phyloP scores from a whole-genome alignment of 2,888 invertebrate species.

The Drosophila cognata region DNA sequence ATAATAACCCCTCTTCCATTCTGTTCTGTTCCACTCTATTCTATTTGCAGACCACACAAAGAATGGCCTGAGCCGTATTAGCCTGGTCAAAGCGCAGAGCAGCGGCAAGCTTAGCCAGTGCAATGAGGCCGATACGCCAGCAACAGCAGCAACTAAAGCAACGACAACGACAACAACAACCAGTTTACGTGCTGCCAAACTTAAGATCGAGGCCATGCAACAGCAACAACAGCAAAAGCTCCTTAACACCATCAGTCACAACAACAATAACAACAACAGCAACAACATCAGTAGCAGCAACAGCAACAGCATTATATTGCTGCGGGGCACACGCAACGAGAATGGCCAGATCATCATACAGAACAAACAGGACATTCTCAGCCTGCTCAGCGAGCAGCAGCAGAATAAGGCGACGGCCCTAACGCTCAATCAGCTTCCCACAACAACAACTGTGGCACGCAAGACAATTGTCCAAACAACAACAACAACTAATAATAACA shows the following conservation, averaged over 20 bases:
- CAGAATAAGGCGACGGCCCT: constrained; percentile 78
- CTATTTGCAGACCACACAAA: constrained; percentile 47
- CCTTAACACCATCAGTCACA: constrained; percentile 64
- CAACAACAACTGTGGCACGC: constrained; percentile 82
- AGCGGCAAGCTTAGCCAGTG: constrained; percentile 62
- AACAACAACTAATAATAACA: constrained; percentile 57
- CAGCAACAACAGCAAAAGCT: constrained; percentile 48
- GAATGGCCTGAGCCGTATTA: constrained; percentile 60
- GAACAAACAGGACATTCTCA: constrained; percentile 85
- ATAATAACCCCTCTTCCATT: constrained; percentile 1
- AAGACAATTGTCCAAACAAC: constrained; percentile 77
- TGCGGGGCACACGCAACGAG: constrained; percentile 85
- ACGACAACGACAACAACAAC: constrained; percentile 56
- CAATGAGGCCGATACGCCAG: constrained; percentile 55
- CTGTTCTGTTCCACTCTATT: not conserved
- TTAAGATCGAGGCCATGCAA: constrained; percentile 79
- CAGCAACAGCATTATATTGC: constrained; percentile 83
- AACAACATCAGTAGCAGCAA: constrained; percentile 62
- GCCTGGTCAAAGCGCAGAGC: constrained; percentile 67
- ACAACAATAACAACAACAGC: constrained; percentile 55
- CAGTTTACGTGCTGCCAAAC: constrained; percentile 69
- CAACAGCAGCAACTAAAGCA: constrained; percentile 46
- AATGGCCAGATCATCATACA: constrained; percentile 85
- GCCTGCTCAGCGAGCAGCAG: constrained; percentile 83
- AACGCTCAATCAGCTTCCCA: constrained; percentile 81